Percentiles rank a stretch among this genome's conserved stretches.
These are phyloP conservation scores for Aegotheles bennettii DNA, from an alignment of 2,113 vertebrate genomes.

Conservation along the genomic window DNA sequence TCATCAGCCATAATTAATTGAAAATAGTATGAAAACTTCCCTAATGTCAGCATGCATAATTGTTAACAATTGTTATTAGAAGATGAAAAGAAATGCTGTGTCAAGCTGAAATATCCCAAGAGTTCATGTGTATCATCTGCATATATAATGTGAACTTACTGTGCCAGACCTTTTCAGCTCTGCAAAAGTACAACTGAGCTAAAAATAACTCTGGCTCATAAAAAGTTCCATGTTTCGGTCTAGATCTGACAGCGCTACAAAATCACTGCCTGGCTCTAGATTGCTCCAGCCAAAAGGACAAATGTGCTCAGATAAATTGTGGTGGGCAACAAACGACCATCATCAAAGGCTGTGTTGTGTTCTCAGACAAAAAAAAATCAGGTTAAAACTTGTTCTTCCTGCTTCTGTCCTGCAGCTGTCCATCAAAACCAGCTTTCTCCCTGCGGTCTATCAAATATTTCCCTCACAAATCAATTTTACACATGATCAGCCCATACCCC, in stretches of 20 bases:
- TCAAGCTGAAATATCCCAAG: slow-evolving; percentile 56
- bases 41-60: slow-evolving; percentile 39
- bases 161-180: slow-evolving; percentile 32
- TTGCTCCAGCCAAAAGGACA: slow-evolving; percentile 17
- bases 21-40: slow-evolving; percentile 61
- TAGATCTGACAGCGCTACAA: neutral
- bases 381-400: slow-evolving; percentile 83
- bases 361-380: slow-evolving; percentile 68
- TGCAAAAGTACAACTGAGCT: slow-evolving; percentile 43
- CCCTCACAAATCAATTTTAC: slow-evolving; percentile 99
- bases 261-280: slow-evolving; percentile 10
- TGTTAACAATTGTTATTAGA: slow-evolving; percentile 50
- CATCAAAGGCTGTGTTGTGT: slow-evolving; percentile 39
- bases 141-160: slow-evolving; percentile 51
- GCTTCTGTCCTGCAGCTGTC: slow-evolving; percentile 83
- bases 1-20: slow-evolving; percentile 53
- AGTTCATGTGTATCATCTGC: slow-evolving; percentile 56
- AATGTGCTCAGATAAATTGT: slow-evolving; percentile 42
- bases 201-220: neutral
- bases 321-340: slow-evolving; percentile 43
- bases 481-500: slow-evolving; percentile 99
- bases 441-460: slow-evolving; percentile 96
- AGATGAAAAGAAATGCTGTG: slow-evolving; percentile 64
- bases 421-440: slow-evolving; percentile 85
- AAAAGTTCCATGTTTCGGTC: slow-evolving; percentile 12